Conservation (phyloP, 1,140 invertebrate genomes). For the Drosophila subobscura region DNA sequence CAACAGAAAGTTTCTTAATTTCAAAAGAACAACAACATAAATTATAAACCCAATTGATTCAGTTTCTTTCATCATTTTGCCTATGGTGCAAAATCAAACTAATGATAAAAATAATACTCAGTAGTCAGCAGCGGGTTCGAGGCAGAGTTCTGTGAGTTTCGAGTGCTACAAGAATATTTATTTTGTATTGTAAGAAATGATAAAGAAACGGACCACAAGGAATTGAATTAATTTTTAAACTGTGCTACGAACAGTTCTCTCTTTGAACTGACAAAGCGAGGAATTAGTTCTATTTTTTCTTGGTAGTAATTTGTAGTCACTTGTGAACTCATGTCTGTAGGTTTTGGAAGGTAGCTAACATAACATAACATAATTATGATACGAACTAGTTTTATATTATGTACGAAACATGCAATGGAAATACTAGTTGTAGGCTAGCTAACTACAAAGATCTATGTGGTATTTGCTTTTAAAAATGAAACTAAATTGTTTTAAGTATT, state of each 20-base stretch:
- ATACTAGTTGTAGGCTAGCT: conserved; percentile 15
- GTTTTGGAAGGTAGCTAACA: too few species aligned
- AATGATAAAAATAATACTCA: conserved; percentile 54
- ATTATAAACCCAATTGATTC: not conserved
- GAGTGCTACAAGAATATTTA: conserved; percentile 45
- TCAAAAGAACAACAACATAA: not conserved
- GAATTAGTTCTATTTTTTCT: conserved; percentile 15
- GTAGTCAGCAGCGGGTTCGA: conserved; percentile 9
- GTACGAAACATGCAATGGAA: conserved; percentile 8
- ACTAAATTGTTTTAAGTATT: conserved; percentile 58
- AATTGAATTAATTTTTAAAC: conserved; percentile 51
- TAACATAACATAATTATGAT: conserved; percentile 30
- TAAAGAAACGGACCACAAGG: conserved; percentile 27
- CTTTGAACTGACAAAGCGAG: conserved; percentile 6
- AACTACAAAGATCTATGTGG: conserved; percentile 48
- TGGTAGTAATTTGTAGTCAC: conserved; percentile 24
- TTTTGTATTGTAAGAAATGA: conserved; percentile 39
- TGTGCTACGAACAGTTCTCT: conserved; percentile 5
- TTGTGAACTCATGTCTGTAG: conserved; percentile 44
- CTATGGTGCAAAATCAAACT: conserved; percentile 23
- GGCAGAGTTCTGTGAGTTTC: conserved; percentile 4
- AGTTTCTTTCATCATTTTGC: conserved; percentile 7
- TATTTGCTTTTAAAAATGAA: conserved; percentile 69
- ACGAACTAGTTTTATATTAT: conserved; percentile 61
- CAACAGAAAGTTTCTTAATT: not conserved